Conservation (phyloP, 30 jellyfish, hydroid and myxozoan species). For the Aurelia aurita region DNA sequence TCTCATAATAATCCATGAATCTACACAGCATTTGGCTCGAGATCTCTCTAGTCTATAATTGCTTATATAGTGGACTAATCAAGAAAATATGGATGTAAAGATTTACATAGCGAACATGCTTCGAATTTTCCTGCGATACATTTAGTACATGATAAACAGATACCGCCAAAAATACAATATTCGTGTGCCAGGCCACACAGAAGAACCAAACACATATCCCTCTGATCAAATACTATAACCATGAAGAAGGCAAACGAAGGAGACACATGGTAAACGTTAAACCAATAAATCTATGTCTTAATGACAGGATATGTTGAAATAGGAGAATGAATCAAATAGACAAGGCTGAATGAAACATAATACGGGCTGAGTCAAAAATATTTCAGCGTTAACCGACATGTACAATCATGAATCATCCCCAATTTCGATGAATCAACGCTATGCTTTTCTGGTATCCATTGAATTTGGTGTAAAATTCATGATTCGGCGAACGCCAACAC, state of each 20-base stretch:
- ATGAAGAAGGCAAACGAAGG: neutral
- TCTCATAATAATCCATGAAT: slow-evolving; percentile 19
- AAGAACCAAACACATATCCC: neutral
- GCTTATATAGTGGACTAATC: slow-evolving; percentile 10
- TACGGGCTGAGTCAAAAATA: too few species aligned
- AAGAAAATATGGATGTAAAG: slow-evolving; percentile 5
- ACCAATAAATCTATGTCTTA: too few species aligned
- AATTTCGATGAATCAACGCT: too few species aligned
- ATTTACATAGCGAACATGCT: neutral
- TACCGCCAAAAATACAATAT: slow-evolving; percentile 19
- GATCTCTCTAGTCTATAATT: slow-evolving; percentile 7
- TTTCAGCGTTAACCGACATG: too few species aligned
- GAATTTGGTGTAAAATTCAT: too few species aligned
- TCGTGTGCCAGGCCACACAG: slow-evolving; percentile 18
- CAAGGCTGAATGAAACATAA: too few species aligned
- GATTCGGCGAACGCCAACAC: too few species aligned
- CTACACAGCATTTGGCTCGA: slow-evolving; percentile 1
- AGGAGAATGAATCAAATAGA: too few species aligned
- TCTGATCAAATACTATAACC: neutral
- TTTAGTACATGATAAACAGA: neutral
- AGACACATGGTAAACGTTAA: too few species aligned
- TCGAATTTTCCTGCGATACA: slow-evolving; percentile 27
- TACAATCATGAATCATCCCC: too few species aligned
- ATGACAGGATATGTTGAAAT: too few species aligned
- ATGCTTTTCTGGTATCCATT: too few species aligned